phyloP scores from a whole-genome alignment of 1,140 invertebrate genomes.

The Phocides pigmalion region DNA sequence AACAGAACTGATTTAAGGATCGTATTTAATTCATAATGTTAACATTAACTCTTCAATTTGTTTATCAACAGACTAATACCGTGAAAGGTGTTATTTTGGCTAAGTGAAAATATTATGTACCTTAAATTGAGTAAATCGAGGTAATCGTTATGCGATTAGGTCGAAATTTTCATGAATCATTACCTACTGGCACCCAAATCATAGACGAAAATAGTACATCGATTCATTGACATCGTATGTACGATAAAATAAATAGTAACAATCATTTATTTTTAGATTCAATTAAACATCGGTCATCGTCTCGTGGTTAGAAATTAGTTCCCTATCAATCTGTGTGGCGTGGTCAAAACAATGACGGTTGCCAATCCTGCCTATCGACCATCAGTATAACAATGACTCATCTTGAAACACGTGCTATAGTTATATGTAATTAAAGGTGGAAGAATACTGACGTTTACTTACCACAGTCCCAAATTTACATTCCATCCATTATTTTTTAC shows the following conservation, averaged over 20 bases:
- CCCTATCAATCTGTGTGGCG: slow-evolving; percentile 13
- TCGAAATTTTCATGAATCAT: not conserved
- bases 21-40: too few species aligned
- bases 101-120: too few species aligned
- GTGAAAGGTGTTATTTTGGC: too few species aligned
- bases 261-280: slow-evolving; percentile 9
- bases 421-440: not conserved
- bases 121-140: too few species aligned
- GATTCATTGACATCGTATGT: slow-evolving; percentile 13
- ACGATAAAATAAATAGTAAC: not conserved
- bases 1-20: too few species aligned
- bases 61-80: too few species aligned
- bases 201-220: not conserved
- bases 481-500: too few species aligned
- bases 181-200: not conserved
- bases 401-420: not conserved
- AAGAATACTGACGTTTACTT: too few species aligned
- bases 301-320: not conserved
- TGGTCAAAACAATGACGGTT: not conserved
- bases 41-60: too few species aligned
- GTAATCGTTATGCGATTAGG: too few species aligned
- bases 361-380: slow-evolving; percentile 1
- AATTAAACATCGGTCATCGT: slow-evolving; percentile 8
- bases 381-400: slow-evolving; percentile 14
- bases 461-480: too few species aligned